Evolutionary conservation across 1,140 invertebrate species (phyloP).

Genomic region (Stenopsyche tienmushanensis): DNA sequence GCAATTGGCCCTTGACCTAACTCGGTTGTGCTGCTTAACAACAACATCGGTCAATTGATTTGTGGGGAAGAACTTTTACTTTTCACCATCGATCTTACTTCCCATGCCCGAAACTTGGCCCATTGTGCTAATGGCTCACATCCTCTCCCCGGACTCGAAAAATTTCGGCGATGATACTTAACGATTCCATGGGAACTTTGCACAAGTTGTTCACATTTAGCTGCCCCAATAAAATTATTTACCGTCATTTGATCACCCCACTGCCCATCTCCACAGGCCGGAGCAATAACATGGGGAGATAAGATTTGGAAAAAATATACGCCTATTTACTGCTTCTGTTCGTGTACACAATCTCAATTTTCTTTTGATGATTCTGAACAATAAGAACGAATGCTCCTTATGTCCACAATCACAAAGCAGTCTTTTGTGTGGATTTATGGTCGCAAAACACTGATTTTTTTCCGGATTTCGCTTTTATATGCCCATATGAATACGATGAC

Average conservation of each 20-base stretch:
- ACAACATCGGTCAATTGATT: slow-evolving; percentile 5
- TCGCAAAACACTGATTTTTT: too few species aligned
- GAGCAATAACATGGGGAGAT: too few species aligned
- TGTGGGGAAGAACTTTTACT: slow-evolving; percentile 6
- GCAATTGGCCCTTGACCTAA: slow-evolving; percentile 12
- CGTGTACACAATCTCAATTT: too few species aligned
- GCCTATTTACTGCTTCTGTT: too few species aligned
- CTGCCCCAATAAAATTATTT: slow-evolving; percentile 18
- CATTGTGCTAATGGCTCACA: slow-evolving; percentile 15
- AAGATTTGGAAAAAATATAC: too few species aligned
- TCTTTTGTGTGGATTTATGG: too few species aligned
- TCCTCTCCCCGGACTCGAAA: background rate
- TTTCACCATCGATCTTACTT: background rate
- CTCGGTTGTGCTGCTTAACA: too few species aligned
- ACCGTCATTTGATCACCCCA: slow-evolving; percentile 7
- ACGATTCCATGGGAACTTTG: background rate
- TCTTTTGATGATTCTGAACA: too few species aligned
- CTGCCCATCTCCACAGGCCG: background rate
- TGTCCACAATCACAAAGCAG: too few species aligned
- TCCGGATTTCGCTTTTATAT: too few species aligned
- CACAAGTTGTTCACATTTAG: background rate
- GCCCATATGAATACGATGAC: too few species aligned
- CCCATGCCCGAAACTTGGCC: background rate
- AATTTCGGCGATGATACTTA: background rate
- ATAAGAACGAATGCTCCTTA: too few species aligned